Evolutionary conservation across 1,140 invertebrate genomes (phyloP), one percentile per base, ranked within the genome.

Genomic region (Anagrus nilaparvatae): DNA sequence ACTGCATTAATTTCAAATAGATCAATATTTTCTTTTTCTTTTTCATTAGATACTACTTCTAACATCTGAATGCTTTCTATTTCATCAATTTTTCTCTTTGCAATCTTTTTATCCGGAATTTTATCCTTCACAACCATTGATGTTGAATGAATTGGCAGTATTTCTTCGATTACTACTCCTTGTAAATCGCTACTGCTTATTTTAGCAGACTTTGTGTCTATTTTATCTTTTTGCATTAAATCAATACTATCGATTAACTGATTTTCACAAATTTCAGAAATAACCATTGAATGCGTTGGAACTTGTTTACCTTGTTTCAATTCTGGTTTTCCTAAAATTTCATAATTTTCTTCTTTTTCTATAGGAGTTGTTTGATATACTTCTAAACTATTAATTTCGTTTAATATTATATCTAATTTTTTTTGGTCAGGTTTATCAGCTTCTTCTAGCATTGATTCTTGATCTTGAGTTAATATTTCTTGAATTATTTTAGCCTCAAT

Each of bases 211-310:
- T 53, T 62, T 23, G 53, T 44, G 13, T 61, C 40, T 16, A 61
- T 52, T 43, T 48, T 37, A 16, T 65, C 56, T 49, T 71, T 51
- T 4, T 54, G 45, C n/a, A 78, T 41, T 28, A 63, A 40, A 14
- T 61, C 67, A 12, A 74, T 46, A 36, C 62, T 60, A 52, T 72
- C 69, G 44, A 76, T 64, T 13, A 68, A 51, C 40, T 62, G 58
- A 14, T 73, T 71, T 68, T 80, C 74, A 59, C 79, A 73, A 28
- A 77, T 63, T 44, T 78, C 56, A 29, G 74, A 56, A n/a, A 75
- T 75, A 44, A 71, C 59, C 0, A 77, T 48, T 17, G 73, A 61
- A 50, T 76, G 72, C 2, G 65, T 62, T 9, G 73, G 61, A 4
- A 68, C 59, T 24, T 59, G 46, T 64, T 74, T 77, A 3, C 69